Conservation (phyloP, 2,113 vertebrate genomes). For the Corythaeola cristata region DNA sequence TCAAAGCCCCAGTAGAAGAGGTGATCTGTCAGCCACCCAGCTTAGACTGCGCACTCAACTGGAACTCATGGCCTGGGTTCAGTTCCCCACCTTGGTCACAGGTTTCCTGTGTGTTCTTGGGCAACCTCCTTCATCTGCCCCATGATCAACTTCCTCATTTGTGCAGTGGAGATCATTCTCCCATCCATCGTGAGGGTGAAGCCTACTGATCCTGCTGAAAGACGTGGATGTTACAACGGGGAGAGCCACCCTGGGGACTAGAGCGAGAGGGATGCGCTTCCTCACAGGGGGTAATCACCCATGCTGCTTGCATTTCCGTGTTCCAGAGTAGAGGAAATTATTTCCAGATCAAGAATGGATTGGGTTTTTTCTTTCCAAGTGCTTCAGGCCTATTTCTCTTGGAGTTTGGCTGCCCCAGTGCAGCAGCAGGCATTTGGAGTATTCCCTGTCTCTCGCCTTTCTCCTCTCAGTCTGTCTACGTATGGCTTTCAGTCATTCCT, state of each 20-base stretch:
- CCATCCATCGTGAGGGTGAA: not conserved
- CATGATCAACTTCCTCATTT: not conserved
- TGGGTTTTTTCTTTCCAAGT: not conserved
- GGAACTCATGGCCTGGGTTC: conserved; percentile 46
- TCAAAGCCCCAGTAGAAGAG: not conserved
- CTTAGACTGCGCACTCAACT: conserved; percentile 25
- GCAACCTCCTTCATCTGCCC: conserved; percentile 2
- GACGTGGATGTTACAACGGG: rapidly evolving
- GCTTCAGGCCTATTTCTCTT: not conserved
- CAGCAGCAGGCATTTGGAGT: conserved; percentile 23
- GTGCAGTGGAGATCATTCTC: not conserved
- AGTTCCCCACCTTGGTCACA: conserved; percentile 7
- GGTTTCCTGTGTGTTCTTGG: not conserved
- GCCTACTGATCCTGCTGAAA: not conserved
- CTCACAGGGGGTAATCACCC: not conserved
- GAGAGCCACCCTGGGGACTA: not conserved
- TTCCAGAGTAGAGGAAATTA: not conserved
- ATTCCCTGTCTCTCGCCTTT: conserved; percentile 26
- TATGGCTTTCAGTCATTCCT: conserved; percentile 6
- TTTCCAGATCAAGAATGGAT: not conserved
- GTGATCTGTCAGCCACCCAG: not conserved
- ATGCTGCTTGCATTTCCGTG: not conserved
- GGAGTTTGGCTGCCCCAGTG: not conserved
- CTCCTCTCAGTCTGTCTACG: not conserved
- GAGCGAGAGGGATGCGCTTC: not conserved